Evolutionary conservation across 2,888 invertebrate genomes (phyloP).

Genomic region (Pandemis heparana): DNA sequence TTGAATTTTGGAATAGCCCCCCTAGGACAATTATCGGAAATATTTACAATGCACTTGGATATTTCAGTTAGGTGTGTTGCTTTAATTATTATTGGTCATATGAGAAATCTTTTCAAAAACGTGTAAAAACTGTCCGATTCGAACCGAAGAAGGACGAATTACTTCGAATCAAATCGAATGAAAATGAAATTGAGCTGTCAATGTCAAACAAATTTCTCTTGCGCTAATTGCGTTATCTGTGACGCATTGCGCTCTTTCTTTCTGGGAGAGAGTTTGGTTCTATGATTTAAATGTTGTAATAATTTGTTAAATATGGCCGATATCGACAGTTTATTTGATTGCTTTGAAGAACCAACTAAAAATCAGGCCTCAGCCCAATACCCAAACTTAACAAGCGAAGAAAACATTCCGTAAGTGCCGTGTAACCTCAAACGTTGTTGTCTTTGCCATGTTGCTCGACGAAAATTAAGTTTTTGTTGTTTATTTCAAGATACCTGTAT

Average conservation of each 20-base stretch:
- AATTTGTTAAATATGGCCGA: slow-evolving; percentile 62
- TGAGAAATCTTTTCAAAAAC: no score
- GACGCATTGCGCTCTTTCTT: neutral
- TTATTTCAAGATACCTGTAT: neutral
- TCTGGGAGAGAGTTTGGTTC: neutral
- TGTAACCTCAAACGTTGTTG: slow-evolving; percentile 58
- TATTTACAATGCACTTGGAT: no score
- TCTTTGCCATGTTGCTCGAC: slow-evolving; percentile 33
- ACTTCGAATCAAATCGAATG: no score
- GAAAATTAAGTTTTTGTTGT: slow-evolving; percentile 16
- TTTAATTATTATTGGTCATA: no score
- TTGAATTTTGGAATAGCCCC: no score
- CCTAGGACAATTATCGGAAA: no score
- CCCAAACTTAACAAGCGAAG: slow-evolving; percentile 59
- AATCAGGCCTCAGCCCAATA: slow-evolving; percentile 63
- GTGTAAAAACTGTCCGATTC: no score
- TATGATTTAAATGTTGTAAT: neutral
- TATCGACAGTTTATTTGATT: slow-evolving; percentile 73
- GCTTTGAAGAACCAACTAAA: slow-evolving; percentile 69
- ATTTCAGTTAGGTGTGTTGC: no score
- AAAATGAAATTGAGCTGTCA: no score
- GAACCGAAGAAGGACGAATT: no score
- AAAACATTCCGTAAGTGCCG: slow-evolving; percentile 61
- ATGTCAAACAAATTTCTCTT: no score
- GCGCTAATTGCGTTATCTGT: no score